A percentile compares a stretch with the other conserved stretches of the same genome.
Conservation (phyloP, 2,888 invertebrate genomes). For the Papilio demoleus region DNA sequence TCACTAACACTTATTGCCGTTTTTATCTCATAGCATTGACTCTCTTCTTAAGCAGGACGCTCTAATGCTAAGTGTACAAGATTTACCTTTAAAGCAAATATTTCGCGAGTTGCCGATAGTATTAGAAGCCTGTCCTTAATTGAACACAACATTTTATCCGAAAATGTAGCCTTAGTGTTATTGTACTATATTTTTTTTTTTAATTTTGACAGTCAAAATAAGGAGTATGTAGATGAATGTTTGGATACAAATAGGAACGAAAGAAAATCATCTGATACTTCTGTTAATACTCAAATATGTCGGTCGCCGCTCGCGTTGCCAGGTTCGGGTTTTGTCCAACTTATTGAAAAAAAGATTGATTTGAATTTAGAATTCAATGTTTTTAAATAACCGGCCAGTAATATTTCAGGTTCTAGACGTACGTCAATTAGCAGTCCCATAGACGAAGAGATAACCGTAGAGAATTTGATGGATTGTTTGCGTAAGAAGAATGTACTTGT, state of each 20-base stretch:
- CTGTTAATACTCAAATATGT: slow-evolving; percentile 28
- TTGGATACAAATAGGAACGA: slow-evolving; percentile 47
- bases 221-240: slow-evolving; percentile 42
- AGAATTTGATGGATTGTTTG: slow-evolving; percentile 62
- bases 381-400: slow-evolving; percentile 13
- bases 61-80: too few species aligned
- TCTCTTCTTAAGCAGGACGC: too few species aligned
- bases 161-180: too few species aligned
- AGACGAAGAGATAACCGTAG: slow-evolving; percentile 65
- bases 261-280: slow-evolving; percentile 44
- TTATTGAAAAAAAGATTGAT: too few species aligned
- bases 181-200: too few species aligned
- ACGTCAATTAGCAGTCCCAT: slow-evolving; percentile 55
- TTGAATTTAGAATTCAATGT: not conserved
- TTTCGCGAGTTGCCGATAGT: too few species aligned
- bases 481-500: slow-evolving; percentile 58
- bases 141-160: too few species aligned
- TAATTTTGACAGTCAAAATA: slow-evolving; percentile 45
- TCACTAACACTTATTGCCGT: too few species aligned
- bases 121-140: too few species aligned
- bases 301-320: slow-evolving; percentile 40
- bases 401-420: slow-evolving; percentile 58
- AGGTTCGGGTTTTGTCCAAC: slow-evolving; percentile 51
- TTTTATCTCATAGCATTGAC: too few species aligned
- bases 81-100: too few species aligned